Evolutionary conservation across 2,113 vertebrate genomes (phyloP).

Genomic region (Aegotheles bennettii): DNA sequence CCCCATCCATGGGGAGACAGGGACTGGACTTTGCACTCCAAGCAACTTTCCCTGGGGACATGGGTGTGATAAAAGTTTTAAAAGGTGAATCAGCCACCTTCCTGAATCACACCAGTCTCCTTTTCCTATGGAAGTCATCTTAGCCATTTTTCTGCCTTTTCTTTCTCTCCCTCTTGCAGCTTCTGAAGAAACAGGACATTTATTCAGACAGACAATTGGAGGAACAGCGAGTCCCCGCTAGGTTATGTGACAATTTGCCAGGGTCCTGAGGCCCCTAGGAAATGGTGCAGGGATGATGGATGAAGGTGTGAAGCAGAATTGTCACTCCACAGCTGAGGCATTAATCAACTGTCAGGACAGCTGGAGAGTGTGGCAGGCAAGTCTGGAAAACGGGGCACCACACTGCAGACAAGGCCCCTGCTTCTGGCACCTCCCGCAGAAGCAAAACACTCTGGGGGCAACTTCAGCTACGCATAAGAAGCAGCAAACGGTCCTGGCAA

Average conservation of each 20-base stretch:
- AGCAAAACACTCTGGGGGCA: neutral
- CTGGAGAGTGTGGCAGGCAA: conserved; percentile 7
- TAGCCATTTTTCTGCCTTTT: neutral
- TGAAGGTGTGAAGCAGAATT: conserved; percentile 55
- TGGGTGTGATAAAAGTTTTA: neutral
- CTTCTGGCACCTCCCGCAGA: neutral
- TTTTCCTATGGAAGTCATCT: neutral
- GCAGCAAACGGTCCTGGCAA: neutral
- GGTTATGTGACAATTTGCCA: conserved; percentile 49
- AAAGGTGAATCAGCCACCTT: neutral
- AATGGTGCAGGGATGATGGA: conserved; percentile 60
- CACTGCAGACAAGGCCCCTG: accelerated
- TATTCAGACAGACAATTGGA: neutral
- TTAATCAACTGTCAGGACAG: conserved; percentile 58
- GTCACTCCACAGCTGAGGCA: conserved; percentile 54
- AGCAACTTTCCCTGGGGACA: neutral
- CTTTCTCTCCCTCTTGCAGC: neutral
- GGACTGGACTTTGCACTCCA: neutral
- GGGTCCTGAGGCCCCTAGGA: conserved; percentile 44
- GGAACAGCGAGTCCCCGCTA: neutral
- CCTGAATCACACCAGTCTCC: neutral
- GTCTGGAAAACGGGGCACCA: neutral
- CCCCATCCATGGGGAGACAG: neutral
- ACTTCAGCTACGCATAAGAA: neutral
- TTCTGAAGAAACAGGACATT: neutral